Conservation (phyloP, 2,888 invertebrate genomes). For the Eristalinus sepulchralis region DNA sequence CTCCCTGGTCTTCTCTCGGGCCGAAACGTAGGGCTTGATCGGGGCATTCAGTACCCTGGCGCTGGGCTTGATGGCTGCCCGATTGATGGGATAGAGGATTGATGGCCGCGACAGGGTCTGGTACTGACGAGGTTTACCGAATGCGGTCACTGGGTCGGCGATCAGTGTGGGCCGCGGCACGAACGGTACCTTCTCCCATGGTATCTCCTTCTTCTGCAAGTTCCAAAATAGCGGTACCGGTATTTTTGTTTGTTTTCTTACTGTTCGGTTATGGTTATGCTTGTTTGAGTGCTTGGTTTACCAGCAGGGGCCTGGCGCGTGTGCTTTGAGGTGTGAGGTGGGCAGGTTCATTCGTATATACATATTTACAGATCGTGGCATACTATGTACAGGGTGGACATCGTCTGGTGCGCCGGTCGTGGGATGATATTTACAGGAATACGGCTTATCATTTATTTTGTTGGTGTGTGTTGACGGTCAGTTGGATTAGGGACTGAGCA, state of each 20-base stretch:
- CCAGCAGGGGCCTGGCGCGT: slow-evolving; percentile 34
- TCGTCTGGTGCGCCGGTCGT: not conserved
- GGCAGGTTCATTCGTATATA: not conserved
- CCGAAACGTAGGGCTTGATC: slow-evolving; percentile 86
- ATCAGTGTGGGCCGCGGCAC: slow-evolving; percentile 93
- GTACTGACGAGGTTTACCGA: slow-evolving; percentile 85
- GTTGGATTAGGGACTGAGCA: slow-evolving; percentile 30
- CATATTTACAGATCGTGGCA: slow-evolving; percentile 40
- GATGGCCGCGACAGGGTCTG: slow-evolving; percentile 73
- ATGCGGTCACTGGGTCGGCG: slow-evolving; percentile 92
- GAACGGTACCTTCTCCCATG: slow-evolving; percentile 94
- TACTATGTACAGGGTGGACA: slow-evolving; percentile 30
- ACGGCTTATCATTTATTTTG: not conserved
- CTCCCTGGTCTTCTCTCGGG: slow-evolving; percentile 85
- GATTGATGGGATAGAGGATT: slow-evolving; percentile 82
- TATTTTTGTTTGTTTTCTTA: slow-evolving; percentile 43
- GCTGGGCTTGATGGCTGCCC: slow-evolving; percentile 85
- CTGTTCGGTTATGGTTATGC: slow-evolving; percentile 1
- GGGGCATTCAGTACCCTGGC: slow-evolving; percentile 84
- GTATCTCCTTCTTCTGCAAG: slow-evolving; percentile 83
- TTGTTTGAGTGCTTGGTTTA: not conserved
- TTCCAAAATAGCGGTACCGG: slow-evolving; percentile 74
- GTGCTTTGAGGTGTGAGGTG: slow-evolving; percentile 15
- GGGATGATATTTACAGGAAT: slow-evolving; percentile 43
- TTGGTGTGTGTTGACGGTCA: not conserved